Conservation (phyloP, 2,888 invertebrate species). For the Tenodera sinensis region DNA sequence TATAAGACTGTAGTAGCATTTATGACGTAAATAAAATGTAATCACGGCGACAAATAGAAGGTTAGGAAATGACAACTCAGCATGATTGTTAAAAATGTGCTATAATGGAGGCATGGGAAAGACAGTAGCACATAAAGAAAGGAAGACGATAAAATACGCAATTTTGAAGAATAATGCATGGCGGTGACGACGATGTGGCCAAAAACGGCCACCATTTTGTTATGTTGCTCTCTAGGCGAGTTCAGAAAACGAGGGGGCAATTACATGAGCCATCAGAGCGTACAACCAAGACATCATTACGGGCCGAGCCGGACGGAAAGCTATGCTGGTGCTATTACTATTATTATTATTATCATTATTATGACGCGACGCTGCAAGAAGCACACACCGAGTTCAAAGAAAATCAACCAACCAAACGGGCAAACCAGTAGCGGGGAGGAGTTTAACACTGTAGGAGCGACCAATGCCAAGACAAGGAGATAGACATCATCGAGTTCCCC, state of each 20-base stretch:
- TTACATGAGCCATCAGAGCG: constrained; percentile 1
- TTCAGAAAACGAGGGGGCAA: background rate
- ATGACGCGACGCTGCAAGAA: background rate
- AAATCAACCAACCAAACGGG: background rate
- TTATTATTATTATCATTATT: background rate
- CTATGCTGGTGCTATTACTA: background rate
- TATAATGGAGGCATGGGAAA: background rate
- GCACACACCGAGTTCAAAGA: background rate
- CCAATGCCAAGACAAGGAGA: background rate
- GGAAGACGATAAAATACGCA: background rate
- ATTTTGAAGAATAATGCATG: background rate
- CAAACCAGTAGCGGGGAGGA: background rate
- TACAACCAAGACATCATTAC: background rate
- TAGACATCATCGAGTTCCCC: background rate
- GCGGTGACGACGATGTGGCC: background rate
- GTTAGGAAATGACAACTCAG: background rate
- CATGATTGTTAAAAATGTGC: background rate
- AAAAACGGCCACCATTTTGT: constrained; percentile 9
- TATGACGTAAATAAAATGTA: too few relatives aligned
- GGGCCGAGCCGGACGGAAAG: background rate
- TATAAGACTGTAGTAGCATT: too few relatives aligned
- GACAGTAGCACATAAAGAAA: background rate
- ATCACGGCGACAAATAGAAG: too few relatives aligned
- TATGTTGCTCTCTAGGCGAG: background rate
- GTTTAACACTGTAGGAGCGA: background rate